Conservation (phyloP, 2,113 vertebrate genomes). For the Chloroceryle aenea region DNA sequence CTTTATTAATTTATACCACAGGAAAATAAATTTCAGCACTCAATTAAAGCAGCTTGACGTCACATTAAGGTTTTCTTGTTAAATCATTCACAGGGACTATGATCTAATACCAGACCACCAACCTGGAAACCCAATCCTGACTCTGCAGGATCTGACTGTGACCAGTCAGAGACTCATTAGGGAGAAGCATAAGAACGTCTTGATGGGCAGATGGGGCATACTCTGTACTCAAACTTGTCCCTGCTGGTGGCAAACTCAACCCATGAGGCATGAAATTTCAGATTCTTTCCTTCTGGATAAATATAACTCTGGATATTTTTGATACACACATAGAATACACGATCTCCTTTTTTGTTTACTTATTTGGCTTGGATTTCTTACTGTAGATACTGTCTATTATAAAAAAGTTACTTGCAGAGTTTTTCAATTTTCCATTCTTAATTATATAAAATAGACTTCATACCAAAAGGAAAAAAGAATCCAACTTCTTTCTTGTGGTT, state of each 20-base stretch:
- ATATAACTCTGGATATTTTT: not conserved
- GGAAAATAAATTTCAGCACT: not conserved
- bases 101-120: not conserved
- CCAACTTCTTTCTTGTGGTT: not conserved
- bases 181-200: not conserved
- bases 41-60: not conserved
- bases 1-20: slow-evolving; percentile 25
- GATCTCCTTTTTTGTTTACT: not conserved
- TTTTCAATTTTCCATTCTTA: not conserved
- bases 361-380: not conserved
- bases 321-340: not conserved
- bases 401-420: not conserved
- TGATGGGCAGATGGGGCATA: not conserved
- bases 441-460: not conserved
- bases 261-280: not conserved
- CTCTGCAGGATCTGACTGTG: not conserved
- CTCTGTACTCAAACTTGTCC: not conserved
- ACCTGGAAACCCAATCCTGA: rapidly evolving
- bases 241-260: not conserved
- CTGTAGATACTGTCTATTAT: not conserved
- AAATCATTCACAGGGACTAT: not conserved
- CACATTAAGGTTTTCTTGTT: not conserved
- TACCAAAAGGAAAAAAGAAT: not conserved
- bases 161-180: not conserved
- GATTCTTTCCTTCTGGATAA: not conserved